Conservation (phyloP, 30 jellyfish, hydroid and myxozoan genomes). For the Turritopsis rubra region DNA sequence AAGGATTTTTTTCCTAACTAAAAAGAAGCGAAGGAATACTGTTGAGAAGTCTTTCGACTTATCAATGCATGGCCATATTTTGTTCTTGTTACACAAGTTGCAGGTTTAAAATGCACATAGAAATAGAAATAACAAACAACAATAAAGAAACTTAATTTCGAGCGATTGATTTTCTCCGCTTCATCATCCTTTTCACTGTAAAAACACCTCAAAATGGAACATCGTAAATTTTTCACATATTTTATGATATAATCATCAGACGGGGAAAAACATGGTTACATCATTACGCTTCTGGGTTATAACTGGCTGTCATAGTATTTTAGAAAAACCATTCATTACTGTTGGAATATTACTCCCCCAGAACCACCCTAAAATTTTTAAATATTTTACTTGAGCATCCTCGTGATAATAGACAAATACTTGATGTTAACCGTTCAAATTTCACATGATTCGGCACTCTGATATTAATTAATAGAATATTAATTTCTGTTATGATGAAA, state of each 20-base stretch:
- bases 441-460: background rate
- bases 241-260: background rate
- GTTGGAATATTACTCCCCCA: background rate
- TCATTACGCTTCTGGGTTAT: background rate
- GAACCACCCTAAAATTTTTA: background rate
- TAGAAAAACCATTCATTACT: background rate
- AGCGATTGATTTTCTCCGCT: no score
- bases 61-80: no score
- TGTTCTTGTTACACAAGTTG: no score
- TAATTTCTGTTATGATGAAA: background rate
- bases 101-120: no score
- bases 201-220: no score
- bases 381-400: background rate
- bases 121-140: no score
- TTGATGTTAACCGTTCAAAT: background rate
- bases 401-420: background rate
- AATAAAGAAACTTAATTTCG: no score
- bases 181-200: no score
- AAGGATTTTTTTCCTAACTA: background rate
- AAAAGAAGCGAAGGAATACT: no score
- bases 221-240: background rate
- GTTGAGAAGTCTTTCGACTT: no score
- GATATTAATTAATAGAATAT: background rate
- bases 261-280: background rate
- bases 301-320: background rate